phyloP scores from a whole-genome alignment of 1,140 invertebrate species.

The Caerostris darwini region DNA sequence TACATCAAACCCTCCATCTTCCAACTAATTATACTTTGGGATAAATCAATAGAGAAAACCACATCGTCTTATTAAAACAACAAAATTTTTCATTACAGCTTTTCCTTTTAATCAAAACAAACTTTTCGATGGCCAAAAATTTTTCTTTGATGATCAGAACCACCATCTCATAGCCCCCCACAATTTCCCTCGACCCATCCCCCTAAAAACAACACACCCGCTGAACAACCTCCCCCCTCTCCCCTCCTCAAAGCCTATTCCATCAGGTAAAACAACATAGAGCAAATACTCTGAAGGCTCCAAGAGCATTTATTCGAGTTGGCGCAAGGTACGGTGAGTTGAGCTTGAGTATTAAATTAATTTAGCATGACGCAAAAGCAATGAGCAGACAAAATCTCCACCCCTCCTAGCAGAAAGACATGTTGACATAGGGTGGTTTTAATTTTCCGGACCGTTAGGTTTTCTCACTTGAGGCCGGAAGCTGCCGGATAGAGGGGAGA shows the following conservation, averaged over 20 bases:
- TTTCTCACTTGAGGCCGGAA: slow-evolving; percentile 62
- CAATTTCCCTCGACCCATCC: background rate
- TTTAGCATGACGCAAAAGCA: slow-evolving; percentile 62
- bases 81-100: background rate
- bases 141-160: background rate
- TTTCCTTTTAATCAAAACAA: slow-evolving; percentile 9
- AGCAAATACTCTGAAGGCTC: slow-evolving; percentile 39
- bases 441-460: slow-evolving; percentile 76
- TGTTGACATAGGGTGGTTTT: slow-evolving; percentile 76
- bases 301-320: slow-evolving; percentile 49
- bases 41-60: too few species aligned
- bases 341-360: slow-evolving; percentile 74
- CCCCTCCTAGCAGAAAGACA: slow-evolving; percentile 47
- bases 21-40: too few species aligned
- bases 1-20: too few species aligned
- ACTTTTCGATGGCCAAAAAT: background rate
- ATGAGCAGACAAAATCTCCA: slow-evolving; percentile 66
- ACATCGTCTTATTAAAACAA: slow-evolving; percentile 1
- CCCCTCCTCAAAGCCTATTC: background rate
- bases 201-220: slow-evolving; percentile 12
- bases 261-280: slow-evolving; percentile 52
- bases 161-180: background rate
- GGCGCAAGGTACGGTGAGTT: slow-evolving; percentile 5
- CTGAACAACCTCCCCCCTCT: background rate
- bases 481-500: slow-evolving; percentile 25